These are phyloP conservation scores for Bothrops jararaca DNA, from an alignment of 2,113 vertebrate genomes.

Conservation along the genomic window DNA sequence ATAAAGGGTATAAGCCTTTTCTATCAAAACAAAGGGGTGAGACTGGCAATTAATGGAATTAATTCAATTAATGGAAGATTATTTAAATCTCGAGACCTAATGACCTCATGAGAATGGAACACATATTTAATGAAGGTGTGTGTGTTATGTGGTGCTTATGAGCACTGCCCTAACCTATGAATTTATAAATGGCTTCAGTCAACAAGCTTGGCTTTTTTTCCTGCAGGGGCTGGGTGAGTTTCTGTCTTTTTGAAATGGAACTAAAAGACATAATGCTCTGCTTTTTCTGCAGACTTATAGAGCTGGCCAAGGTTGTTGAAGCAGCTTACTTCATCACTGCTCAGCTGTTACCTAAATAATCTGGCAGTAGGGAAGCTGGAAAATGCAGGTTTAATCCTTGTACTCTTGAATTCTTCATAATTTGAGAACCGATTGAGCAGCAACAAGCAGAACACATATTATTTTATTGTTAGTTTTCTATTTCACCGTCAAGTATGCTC, in stretches of 20 bases:
- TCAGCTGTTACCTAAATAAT: not conserved
- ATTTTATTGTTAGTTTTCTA: not conserved
- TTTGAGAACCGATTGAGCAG: not conserved
- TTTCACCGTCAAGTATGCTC: not conserved
- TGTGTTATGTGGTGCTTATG: not conserved
- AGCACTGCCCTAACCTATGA: not conserved
- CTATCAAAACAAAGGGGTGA: not conserved
- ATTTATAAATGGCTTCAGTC: not conserved
- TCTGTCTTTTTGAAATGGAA: not conserved
- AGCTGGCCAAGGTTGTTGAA: not conserved
- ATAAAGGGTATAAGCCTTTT: not conserved
- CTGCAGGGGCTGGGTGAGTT: not conserved
- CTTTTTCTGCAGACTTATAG: not conserved
- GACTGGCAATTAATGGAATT: not conserved
- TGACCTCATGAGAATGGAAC: not conserved
- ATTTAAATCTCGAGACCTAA: not conserved
- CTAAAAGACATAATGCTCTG: not conserved
- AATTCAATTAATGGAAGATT: not conserved
- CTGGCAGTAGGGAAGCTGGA: not conserved
- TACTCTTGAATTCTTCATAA: not conserved
- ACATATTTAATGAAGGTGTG: not conserved
- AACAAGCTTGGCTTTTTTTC: not conserved
- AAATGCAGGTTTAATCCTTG: not conserved
- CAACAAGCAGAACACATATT: not conserved
- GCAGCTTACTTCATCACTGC: too few relatives aligned